Conservation (phyloP, 1,140 invertebrate species). For the Drosophila kikkawai region DNA sequence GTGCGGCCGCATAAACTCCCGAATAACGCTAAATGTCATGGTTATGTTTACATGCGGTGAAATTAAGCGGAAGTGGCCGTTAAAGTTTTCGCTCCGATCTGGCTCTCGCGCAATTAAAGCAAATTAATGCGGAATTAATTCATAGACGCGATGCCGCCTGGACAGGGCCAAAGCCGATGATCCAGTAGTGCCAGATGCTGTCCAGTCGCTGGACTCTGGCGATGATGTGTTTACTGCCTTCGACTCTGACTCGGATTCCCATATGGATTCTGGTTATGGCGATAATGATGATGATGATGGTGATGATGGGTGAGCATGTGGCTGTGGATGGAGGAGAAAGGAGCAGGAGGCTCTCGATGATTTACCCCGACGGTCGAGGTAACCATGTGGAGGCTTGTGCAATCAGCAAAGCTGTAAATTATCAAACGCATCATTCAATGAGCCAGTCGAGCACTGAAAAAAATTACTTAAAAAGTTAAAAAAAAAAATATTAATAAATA, state of each 20-base stretch:
- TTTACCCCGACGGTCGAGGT: slow-evolving; percentile 19
- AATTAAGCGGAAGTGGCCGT: slow-evolving; percentile 74
- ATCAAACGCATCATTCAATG: slow-evolving; percentile 72
- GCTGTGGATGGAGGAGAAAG: neutral
- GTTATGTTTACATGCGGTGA: slow-evolving; percentile 80
- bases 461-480: neutral
- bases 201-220: neutral
- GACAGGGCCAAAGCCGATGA: slow-evolving; percentile 5
- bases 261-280: slow-evolving; percentile 11
- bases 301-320: slow-evolving; percentile 14
- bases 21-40: slow-evolving; percentile 79
- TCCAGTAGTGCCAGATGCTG: slow-evolving; percentile 1
- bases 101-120: slow-evolving; percentile 62
- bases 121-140: slow-evolving; percentile 74
- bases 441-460: slow-evolving; percentile 13
- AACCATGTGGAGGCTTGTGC: slow-evolving; percentile 52
- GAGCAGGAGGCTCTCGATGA: neutral
- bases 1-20: slow-evolving; percentile 58
- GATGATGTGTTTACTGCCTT: slow-evolving; percentile 40
- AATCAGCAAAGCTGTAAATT: slow-evolving; percentile 79
- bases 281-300: slow-evolving; percentile 10
- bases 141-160: slow-evolving; percentile 20
- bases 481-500: neutral
- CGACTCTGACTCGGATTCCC: neutral
- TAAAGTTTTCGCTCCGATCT: slow-evolving; percentile 48